phyloP scores from a whole-genome alignment of 2,113 vertebrate species.

The Apodemus speciosus region DNA sequence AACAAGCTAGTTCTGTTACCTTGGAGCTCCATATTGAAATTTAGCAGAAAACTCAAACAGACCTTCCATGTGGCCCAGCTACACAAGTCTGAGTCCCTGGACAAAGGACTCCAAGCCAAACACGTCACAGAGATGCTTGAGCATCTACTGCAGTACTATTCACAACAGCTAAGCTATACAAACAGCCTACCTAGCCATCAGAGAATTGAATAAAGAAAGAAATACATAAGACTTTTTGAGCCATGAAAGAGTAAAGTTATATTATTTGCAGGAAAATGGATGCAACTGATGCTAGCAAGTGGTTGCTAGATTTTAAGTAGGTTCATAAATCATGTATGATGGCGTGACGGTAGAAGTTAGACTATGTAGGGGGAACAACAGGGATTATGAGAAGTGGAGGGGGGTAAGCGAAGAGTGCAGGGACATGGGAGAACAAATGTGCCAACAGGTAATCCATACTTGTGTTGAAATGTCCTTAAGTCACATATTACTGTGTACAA shows the following conservation, averaged over 20 bases:
- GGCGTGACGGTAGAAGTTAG: neutral
- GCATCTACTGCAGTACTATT: neutral
- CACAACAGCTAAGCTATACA: neutral
- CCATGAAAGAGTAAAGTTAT: neutral
- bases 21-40: neutral
- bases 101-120: neutral
- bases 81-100: neutral
- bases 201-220: neutral
- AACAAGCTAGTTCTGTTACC: neutral
- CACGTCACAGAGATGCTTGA: too few species aligned
- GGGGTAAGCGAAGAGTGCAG: neutral
- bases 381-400: neutral
- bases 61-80: neutral
- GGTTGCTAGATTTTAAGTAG: neutral
- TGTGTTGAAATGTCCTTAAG: neutral
- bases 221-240: neutral
- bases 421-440: neutral
- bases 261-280: neutral
- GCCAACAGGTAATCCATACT: neutral
- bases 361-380: neutral
- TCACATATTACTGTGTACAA: neutral
- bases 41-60: neutral
- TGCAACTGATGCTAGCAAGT: neutral
- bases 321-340: neutral
- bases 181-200: neutral